These are phyloP conservation scores for Gastracanthus pulcherrimus DNA, from an alignment of 2,888 invertebrate genomes.

Conservation along the genomic window DNA sequence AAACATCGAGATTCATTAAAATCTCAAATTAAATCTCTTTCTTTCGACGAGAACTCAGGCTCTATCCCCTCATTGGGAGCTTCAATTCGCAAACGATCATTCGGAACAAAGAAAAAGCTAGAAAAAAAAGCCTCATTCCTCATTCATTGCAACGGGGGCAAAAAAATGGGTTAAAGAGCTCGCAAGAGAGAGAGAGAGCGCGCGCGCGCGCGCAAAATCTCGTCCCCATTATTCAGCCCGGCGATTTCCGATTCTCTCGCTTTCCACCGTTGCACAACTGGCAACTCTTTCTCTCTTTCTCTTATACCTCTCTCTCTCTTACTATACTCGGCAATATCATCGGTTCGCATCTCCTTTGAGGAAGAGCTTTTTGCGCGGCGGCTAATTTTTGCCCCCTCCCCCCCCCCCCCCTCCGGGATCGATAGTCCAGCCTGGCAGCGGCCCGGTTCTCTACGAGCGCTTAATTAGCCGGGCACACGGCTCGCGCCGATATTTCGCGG, in stretches of 20 bases:
- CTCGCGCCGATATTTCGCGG: slow-evolving; percentile 22
- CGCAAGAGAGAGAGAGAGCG: no score
- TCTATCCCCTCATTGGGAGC: not conserved
- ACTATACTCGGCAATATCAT: not conserved
- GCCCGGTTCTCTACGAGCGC: not conserved
- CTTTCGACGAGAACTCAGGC: not conserved
- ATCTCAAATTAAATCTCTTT: not conserved
- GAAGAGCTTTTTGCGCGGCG: not conserved
- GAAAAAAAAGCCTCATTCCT: not conserved
- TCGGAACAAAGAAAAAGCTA: not conserved
- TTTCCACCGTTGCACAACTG: not conserved
- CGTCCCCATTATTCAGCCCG: not conserved
- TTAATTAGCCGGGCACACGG: slow-evolving; percentile 31
- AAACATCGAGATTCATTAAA: not conserved
- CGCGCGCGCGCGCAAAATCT: slow-evolving; percentile 17
- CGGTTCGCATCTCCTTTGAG: not conserved
- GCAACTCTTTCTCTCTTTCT: no score
- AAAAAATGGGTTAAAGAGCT: slow-evolving; percentile 14
- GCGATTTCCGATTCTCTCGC: not conserved
- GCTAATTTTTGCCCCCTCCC: slow-evolving; percentile 23
- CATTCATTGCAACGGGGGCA: not conserved
- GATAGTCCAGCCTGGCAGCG: no score
- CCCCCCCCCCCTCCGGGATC: no score
- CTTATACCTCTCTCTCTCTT: no score
- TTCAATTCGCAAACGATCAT: not conserved